Base-by-base conservation (phyloP, 2,797 vertebrate species). In the Scyliorhinus canicula region DNA sequence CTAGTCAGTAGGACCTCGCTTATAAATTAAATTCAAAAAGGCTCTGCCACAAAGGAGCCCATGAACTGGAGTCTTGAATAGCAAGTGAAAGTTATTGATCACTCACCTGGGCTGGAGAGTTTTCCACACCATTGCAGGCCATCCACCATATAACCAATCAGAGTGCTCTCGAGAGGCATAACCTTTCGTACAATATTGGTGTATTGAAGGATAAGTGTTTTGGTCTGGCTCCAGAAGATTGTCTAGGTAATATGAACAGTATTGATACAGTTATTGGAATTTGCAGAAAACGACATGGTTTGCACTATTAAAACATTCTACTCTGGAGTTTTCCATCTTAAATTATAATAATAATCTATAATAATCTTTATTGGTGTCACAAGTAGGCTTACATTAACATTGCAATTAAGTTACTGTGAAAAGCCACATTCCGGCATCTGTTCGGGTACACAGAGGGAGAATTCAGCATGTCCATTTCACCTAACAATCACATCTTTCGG, bases 201-300 rank as follows among this genome's bases (percentile, higher is more conserved):
- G 0, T 96, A 97, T 67, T 96, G 96, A 93, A 97, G 97, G 0
- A 31, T 97, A 0, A 97, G 96, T n/a, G 96, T 95, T 1, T 47
- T 35, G 0, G 97, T 97, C 96, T 96, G 97, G 96, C 98, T 98
- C 98, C 98, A 98, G 2, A 98, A 96, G 28, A 98, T 95, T 11
- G 95, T 96, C 98, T 98, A 95, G 79, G 95, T 95, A 95, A 95
- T 28, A 96, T 63, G 40, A 96, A 28, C 28, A 94, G 16, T 4
- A 71, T 12, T 67, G 40, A 44, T 67, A n/a, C 50, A n/a, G 12
- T 31, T 74, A 50, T 55, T n/a, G 12, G 28, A 74, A 91, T n/a
- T 26, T 6, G 28, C 40, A 16, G 35, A 60, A 90, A 60, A 60
- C 35, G 24, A 90, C 60, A 65, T 90, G n/a, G n/a, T 65, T 28